These are phyloP conservation scores for Drosophila demipolita DNA, from an alignment of 2,888 invertebrate species.

Conservation along the genomic window DNA sequence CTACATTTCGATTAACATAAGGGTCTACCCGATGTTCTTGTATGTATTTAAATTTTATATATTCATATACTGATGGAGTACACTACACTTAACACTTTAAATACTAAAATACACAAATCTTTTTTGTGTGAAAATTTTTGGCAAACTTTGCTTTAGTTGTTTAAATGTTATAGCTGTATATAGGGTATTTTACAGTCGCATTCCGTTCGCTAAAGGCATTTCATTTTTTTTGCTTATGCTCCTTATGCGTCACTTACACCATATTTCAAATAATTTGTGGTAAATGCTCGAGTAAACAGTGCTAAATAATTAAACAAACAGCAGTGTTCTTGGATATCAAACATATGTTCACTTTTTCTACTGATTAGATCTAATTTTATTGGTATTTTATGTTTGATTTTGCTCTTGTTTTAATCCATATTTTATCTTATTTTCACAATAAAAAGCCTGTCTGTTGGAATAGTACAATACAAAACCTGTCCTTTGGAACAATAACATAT, in stretches of 20 bases:
- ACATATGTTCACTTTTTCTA: slow-evolving; percentile 58
- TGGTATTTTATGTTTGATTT: not conserved
- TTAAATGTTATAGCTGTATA: not conserved
- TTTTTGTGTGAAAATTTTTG: not conserved
- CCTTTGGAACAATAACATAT: not conserved
- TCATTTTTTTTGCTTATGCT: slow-evolving; percentile 40
- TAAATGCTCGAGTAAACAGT: slow-evolving; percentile 66
- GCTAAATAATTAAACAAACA: slow-evolving; percentile 59
- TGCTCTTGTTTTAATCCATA: slow-evolving; percentile 9
- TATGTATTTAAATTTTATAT: not conserved
- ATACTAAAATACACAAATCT: too few relatives aligned
- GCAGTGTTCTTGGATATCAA: slow-evolving; percentile 31
- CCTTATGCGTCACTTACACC: slow-evolving; percentile 69
- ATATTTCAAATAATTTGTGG: slow-evolving; percentile 70
- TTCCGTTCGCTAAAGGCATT: not conserved
- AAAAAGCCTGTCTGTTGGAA: not conserved
- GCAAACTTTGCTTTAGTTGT: not conserved
- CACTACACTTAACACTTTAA: too few relatives aligned
- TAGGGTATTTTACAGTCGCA: slow-evolving; percentile 20
- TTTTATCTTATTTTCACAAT: slow-evolving; percentile 2
- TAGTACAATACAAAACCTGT: not conserved
- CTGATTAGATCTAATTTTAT: slow-evolving; percentile 6
- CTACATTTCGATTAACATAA: not conserved
- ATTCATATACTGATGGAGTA: not conserved
- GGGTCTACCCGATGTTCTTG: not conserved